Evolutionary conservation across 2,797 vertebrate species (phyloP).

Genomic region (Rhinichthys osculus): DNA sequence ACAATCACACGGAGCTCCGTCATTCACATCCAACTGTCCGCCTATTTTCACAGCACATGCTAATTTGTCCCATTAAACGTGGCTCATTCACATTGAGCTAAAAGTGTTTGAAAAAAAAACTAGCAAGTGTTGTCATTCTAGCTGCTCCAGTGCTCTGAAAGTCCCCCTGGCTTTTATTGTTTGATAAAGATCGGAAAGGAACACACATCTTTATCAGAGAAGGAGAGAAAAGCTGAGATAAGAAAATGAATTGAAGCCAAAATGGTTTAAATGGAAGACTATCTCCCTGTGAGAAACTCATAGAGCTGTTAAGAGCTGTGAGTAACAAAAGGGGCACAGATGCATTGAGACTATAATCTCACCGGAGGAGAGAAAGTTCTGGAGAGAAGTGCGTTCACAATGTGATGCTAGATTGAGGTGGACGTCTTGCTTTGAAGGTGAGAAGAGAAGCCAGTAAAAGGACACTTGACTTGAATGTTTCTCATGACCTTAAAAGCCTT

Average conservation of each 20-base stretch:
- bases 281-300: conserved; percentile 43
- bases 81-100: conserved; percentile 39
- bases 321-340: conserved; percentile 40
- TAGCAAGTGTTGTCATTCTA: conserved; percentile 24
- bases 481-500: background rate
- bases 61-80: conserved; percentile 42
- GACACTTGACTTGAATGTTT: background rate
- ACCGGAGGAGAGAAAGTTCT: conserved; percentile 28
- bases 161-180: conserved; percentile 31
- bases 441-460: background rate
- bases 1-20: conserved; percentile 14
- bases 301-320: conserved; percentile 45
- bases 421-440: conserved; percentile 37
- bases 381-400: conserved; percentile 19
- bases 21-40: conserved; percentile 14
- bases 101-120: conserved; percentile 32
- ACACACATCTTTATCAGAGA: conserved; percentile 37
- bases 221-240: conserved; percentile 42
- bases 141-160: conserved; percentile 32
- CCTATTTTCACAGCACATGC: conserved; percentile 42
- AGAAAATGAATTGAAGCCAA: conserved; percentile 42
- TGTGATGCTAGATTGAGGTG: conserved; percentile 44
- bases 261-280: conserved; percentile 45
- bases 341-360: conserved; percentile 24
- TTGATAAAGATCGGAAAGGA: conserved; percentile 54